A percentile compares a stretch with the other conserved stretches of the same genome.
phyloP scores from a whole-genome alignment of 53 echinoderm and acorn worm species.

The Luidia sarsii region DNA sequence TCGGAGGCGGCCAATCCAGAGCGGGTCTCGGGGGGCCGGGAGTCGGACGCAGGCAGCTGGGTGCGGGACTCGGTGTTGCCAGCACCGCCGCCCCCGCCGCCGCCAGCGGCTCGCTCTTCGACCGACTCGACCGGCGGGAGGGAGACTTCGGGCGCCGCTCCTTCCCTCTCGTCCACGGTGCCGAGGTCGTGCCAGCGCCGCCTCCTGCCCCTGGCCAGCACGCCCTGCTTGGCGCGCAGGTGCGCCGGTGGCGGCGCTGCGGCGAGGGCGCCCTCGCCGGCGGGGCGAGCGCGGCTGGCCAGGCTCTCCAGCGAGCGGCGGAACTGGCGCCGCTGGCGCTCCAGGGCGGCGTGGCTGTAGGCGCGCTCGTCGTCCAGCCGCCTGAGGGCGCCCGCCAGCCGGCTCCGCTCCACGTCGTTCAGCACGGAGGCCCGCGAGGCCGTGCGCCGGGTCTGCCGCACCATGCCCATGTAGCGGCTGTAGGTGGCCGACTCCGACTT shows the following conservation, averaged over 20 bases:
- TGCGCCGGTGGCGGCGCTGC: constrained; percentile 28
- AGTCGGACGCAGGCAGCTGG: too few relatives aligned
- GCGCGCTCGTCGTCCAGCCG: constrained; percentile 78
- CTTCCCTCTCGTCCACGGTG: too few relatives aligned
- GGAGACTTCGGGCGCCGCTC: too few relatives aligned
- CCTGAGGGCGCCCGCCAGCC: constrained; percentile 72
- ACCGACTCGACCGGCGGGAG: too few relatives aligned
- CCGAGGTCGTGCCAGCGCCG: not conserved
- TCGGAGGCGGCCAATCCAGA: too few relatives aligned
- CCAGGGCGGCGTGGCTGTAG: constrained; percentile 74
- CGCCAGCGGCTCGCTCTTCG: not conserved
- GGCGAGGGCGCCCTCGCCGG: constrained; percentile 7
- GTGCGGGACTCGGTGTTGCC: not conserved
- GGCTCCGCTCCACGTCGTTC: constrained; percentile 88
- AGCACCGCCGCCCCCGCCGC: not conserved
- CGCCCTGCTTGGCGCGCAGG: constrained; percentile 43
- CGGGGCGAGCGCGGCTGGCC: constrained; percentile 58
- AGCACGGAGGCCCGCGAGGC: constrained; percentile 81
- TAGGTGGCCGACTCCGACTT: constrained; percentile 86
- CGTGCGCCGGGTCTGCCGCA: constrained; percentile 83
- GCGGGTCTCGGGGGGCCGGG: too few relatives aligned
- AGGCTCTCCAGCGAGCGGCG: constrained; percentile 67
- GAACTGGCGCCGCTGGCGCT: constrained; percentile 78
- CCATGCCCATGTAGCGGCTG: constrained; percentile 73
- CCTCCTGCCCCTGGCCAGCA: too few relatives aligned